Evolutionary conservation across 2,888 invertebrate species (phyloP), one percentile per base, ranked within the genome.

Genomic region (Harmothoe impar): DNA sequence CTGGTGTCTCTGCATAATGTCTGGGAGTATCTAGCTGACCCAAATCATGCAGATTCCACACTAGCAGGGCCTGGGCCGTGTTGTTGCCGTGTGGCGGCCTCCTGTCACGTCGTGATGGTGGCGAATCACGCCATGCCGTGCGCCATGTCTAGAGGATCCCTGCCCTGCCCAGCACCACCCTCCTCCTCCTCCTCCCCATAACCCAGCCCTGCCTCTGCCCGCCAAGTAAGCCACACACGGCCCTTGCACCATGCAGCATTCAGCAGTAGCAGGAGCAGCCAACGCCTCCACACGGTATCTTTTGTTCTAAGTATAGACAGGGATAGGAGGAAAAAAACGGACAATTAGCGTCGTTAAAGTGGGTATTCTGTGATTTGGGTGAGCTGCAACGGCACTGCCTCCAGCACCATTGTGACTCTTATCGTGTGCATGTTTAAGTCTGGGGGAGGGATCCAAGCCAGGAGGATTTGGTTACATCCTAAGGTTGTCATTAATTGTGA

Each of bases 91-190:
- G 77, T 77, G n/a, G 77, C 77, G 31, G 77, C 31, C n/a, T 15
- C n/a, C 81, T 81, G 81, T 81, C 81, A 81, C 17, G 81, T 12
- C 81, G n/a, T 81, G 81, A 81, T 81, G 81, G 81, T 43, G n/a
- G 81, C n/a, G 35, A 23, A 81, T 33, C 81, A 81, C 81, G 81
- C 43, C 81, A 81, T 25, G n/a, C 25, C 81, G 81, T 33, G 81
- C 20, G 33, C 43, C 33, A 20, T 17, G 25, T 17, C 77, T 31
- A 77, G 77, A 77, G 62, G 25, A 62, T 62, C 62, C 43, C 3
- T 43, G 43, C 43, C 62, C 62, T 25, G 25, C 62, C 62, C 62
- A 62, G 3, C 62, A 23, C 62, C n/a, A n/a, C n/a, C n/a, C n/a
- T n/a, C n/a, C n/a, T n/a, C n/a, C n/a, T n/a, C n/a, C n/a, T n/a